Base-by-base conservation (phyloP, 2,888 invertebrate species). In the Ommatoiulus sabulosus region DNA sequence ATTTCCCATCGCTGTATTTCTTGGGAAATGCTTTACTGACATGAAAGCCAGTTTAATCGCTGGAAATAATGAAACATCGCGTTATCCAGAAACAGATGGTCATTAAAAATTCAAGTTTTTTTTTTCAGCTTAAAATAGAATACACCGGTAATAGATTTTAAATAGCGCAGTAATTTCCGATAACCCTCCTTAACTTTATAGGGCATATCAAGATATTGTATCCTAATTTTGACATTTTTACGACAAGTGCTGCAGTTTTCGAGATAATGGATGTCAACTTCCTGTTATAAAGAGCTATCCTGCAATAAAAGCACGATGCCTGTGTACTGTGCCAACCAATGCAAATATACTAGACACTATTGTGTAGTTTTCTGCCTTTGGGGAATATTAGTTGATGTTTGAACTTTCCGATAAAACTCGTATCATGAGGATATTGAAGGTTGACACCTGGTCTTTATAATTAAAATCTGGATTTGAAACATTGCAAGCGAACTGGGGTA, bases 121-220 rank as follows among this genome's bases (percentile, higher is more conserved):
- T 52, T n/a, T 46, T n/a, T 57, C 10, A 57, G 80, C 12, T 35
- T 80, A 80, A 80, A 80, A 72, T 80, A 80, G 35, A 80, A 80
- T 10, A 12, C 35, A 0, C 80, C 12, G 80, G 12, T 35, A 80
- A 80, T 80, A 80, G 8, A 24, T 80, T 80, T 63, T 80, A 35
- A 10, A 80, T 24, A 24, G 80, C 35, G 0, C 35, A 20, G 24
- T 80, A 80, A 80, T 80, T 80, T 35, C 35, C 24, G 35, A 80
- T 80, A 80, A 35, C 80, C 24, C 5, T 80, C 35, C 80, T 10
- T 80, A 80, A 80, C 20, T 80, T 80, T 35, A 35, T 80, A 80
- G 80, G 24, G 80, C 80, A 80, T 35, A 24, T 80, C 35, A 80
- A 80, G 80, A 80, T 80, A 80, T 20, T 72, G 80, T 80, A 24